These are phyloP conservation scores for Hybognathus amarus DNA, from an alignment of 2,797 vertebrate genomes.

Conservation along the genomic window DNA sequence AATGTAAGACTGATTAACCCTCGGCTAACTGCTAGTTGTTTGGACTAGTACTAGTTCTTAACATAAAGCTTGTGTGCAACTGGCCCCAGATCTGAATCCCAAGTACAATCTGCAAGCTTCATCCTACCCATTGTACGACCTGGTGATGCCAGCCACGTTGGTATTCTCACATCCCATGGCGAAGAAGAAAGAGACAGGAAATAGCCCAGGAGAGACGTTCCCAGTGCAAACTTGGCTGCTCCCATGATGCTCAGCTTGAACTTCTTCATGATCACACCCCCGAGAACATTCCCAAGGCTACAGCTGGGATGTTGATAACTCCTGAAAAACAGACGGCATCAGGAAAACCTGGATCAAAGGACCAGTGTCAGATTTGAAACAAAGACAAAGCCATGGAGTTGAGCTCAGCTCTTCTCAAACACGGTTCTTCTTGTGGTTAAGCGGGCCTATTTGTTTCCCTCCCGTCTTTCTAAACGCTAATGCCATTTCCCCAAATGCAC, in stretches of 20 bases:
- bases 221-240: constrained; percentile 87
- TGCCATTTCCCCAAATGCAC: constrained; percentile 18
- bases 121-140: constrained; percentile 85
- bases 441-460: constrained; percentile 17
- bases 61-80: not conserved
- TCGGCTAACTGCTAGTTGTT: not conserved
- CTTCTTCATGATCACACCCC: constrained; percentile 91
- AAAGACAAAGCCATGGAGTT: not conserved
- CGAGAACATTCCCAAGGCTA: constrained; percentile 94
- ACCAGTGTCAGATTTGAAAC: constrained; percentile 11
- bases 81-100: not conserved
- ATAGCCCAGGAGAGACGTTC: constrained; percentile 87
- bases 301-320: constrained; percentile 93
- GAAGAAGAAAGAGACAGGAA: constrained; percentile 87
- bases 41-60: not conserved
- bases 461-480: constrained; percentile 6
- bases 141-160: constrained; percentile 86
- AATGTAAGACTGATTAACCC: not conserved
- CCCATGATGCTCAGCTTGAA: constrained; percentile 83
- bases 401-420: not conserved
- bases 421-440: not conserved
- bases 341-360: constrained; percentile 40
- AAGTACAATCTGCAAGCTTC: not conserved
- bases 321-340: constrained; percentile 66
- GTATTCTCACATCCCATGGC: constrained; percentile 89